These are phyloP conservation scores for Lemur catta DNA, from an alignment of 2,797 vertebrate genomes.

Conservation along the genomic window DNA sequence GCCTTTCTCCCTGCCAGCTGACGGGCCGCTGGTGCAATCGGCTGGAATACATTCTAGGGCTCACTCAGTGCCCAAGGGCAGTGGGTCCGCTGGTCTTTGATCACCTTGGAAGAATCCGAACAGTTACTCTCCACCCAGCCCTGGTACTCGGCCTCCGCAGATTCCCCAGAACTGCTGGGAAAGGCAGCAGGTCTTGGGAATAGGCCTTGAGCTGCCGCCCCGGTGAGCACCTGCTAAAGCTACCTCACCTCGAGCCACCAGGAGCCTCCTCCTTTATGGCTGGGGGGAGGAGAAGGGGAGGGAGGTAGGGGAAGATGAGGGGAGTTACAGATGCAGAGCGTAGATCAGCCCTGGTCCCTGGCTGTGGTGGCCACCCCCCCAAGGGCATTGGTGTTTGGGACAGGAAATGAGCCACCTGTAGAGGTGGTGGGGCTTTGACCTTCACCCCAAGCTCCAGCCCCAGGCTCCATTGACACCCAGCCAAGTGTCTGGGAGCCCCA, in stretches of 20 bases:
- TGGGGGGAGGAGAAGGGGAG: too few relatives aligned
- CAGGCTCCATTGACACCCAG: conserved; percentile 85
- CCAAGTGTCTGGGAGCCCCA: conserved; percentile 86
- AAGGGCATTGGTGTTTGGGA: conserved; percentile 62
- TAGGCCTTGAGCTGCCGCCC: background rate
- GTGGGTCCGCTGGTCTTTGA: background rate
- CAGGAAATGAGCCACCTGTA: conserved; percentile 92
- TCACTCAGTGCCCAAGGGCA: background rate
- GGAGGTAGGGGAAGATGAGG: rapidly evolving
- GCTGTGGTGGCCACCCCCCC: background rate
- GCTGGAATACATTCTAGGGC: background rate
- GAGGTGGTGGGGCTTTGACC: conserved; percentile 94
- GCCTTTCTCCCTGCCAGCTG: background rate
- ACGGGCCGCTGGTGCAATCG: rapidly evolving
- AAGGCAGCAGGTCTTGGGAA: background rate
- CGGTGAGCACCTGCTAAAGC: background rate
- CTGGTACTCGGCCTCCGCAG: background rate
- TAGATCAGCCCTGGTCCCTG: background rate
- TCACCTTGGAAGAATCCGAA: background rate
- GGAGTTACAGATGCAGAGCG: background rate
- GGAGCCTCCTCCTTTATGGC: background rate
- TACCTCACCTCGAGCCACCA: background rate
- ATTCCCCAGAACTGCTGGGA: background rate
- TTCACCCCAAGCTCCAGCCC: conserved; percentile 88
- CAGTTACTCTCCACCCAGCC: background rate